These are phyloP conservation scores for Bruchidius siliquastri DNA, from an alignment of 2,888 invertebrate genomes.

Conservation along the genomic window DNA sequence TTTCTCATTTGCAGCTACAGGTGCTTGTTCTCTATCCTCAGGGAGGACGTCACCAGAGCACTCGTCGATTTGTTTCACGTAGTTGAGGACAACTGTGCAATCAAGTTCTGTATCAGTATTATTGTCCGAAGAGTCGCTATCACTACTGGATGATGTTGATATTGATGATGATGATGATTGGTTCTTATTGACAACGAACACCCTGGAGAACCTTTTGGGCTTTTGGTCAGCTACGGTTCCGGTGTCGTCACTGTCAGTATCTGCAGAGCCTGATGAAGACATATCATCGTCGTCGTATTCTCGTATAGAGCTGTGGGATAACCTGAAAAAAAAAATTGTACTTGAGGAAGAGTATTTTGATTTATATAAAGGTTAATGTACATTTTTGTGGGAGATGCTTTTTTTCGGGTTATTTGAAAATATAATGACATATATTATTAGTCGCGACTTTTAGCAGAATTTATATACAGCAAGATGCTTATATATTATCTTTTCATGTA, in stretches of 20 bases:
- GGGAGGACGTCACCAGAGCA: constrained; percentile 9
- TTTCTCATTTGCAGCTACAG: not conserved
- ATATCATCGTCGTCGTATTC: constrained; percentile 31
- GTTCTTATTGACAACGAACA: constrained; percentile 63
- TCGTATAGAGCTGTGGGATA: constrained; percentile 19
- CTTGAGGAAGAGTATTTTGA: too few species aligned
- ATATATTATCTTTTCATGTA: too few species aligned
- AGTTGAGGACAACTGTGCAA: constrained; percentile 46
- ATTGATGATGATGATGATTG: constrained; percentile 52
- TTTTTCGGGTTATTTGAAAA: too few species aligned
- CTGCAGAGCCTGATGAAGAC: constrained; percentile 40
- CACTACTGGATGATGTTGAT: constrained; percentile 49
- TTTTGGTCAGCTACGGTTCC: constrained; percentile 55
- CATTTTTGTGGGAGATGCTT: too few species aligned
- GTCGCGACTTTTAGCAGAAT: too few species aligned
- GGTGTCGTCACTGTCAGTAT: constrained; percentile 51
- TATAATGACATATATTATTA: too few species aligned
- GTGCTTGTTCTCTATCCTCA: not conserved
- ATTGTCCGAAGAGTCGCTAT: constrained; percentile 62
- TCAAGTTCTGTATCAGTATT: constrained; percentile 55
- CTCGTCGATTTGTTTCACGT: constrained; percentile 35
- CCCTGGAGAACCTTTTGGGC: constrained; percentile 56
- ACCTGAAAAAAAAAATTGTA: not conserved
- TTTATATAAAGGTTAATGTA: too few species aligned
- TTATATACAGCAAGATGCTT: too few species aligned